Evolutionary conservation across 1,140 invertebrate species (phyloP).

Genomic region (Plutomurus gul): DNA sequence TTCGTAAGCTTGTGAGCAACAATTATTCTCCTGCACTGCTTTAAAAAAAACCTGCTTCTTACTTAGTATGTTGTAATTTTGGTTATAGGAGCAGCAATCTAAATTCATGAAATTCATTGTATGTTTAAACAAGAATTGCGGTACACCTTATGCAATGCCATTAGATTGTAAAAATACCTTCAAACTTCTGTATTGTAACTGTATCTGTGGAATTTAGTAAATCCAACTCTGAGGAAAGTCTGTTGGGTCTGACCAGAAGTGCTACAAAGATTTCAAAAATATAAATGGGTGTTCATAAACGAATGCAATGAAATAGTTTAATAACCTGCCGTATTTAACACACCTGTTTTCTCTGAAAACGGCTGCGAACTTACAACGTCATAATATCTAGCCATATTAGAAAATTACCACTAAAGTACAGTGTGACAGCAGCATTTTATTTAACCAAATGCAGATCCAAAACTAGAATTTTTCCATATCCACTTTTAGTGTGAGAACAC

Average conservation of each 20-base stretch:
- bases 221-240: neutral
- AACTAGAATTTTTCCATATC: no score
- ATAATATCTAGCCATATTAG: neutral
- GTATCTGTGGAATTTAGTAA: neutral
- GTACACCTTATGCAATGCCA: neutral
- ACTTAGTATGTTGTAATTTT: neutral
- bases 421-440: neutral
- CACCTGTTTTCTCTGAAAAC: neutral
- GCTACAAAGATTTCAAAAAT: neutral
- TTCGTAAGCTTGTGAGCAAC: constrained; percentile 14
- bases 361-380: neutral
- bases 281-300: neutral
- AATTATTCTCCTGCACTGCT: neutral
- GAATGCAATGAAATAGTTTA: neutral
- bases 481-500: no score
- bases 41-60: neutral
- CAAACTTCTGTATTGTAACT: neutral
- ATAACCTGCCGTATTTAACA: neutral
- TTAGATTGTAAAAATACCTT: neutral
- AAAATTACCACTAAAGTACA: neutral
- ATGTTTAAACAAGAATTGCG: neutral
- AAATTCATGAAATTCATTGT: neutral
- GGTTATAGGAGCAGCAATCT: neutral
- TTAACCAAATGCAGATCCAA: neutral
- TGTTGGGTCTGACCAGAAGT: neutral